These are phyloP conservation scores for Oithona nana DNA, from an alignment of 2,888 invertebrate species.

Conservation along the genomic window DNA sequence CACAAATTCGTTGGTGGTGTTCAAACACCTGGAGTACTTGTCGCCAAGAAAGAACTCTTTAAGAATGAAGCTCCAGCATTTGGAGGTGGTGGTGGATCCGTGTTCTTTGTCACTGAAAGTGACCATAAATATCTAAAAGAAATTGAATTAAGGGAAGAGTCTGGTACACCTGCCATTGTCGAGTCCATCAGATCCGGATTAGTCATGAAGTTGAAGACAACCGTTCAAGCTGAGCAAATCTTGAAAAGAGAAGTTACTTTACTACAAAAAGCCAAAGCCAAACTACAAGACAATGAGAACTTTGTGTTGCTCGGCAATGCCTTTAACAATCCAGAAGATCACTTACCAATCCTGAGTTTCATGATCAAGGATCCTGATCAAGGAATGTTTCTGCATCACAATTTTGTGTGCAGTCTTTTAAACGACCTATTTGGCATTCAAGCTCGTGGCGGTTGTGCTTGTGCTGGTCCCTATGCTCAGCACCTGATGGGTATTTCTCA, in stretches of 20 bases:
- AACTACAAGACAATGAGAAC: constrained; percentile 11
- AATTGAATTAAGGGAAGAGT: constrained; percentile 44
- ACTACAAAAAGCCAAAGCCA: constrained; percentile 16
- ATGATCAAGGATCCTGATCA: constrained; percentile 39
- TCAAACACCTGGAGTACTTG: constrained; percentile 53
- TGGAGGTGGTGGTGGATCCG: constrained; percentile 36
- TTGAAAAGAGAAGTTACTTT: constrained; percentile 32
- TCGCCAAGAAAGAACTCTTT: constrained; percentile 41
- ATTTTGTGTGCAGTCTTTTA: constrained; percentile 62
- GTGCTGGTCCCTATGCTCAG: constrained; percentile 65
- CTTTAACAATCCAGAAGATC: background rate
- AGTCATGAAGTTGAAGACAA: constrained; percentile 64
- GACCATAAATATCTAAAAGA: constrained; percentile 34
- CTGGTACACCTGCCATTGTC: constrained; percentile 50
- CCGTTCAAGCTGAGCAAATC: constrained; percentile 52
- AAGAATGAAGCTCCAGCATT: constrained; percentile 30
- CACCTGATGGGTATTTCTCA: constrained; percentile 64
- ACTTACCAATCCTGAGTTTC: constrained; percentile 61
- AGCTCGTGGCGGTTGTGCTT: constrained; percentile 48
- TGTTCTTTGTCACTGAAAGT: constrained; percentile 34
- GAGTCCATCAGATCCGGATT: constrained; percentile 66
- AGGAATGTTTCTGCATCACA: constrained; percentile 65
- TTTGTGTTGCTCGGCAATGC: constrained; percentile 19
- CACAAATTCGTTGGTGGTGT: constrained; percentile 81
- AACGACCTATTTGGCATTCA: constrained; percentile 85